phyloP scores from a whole-genome alignment of 2,113 vertebrate genomes.

The Nothocercus nigrocapillus region DNA sequence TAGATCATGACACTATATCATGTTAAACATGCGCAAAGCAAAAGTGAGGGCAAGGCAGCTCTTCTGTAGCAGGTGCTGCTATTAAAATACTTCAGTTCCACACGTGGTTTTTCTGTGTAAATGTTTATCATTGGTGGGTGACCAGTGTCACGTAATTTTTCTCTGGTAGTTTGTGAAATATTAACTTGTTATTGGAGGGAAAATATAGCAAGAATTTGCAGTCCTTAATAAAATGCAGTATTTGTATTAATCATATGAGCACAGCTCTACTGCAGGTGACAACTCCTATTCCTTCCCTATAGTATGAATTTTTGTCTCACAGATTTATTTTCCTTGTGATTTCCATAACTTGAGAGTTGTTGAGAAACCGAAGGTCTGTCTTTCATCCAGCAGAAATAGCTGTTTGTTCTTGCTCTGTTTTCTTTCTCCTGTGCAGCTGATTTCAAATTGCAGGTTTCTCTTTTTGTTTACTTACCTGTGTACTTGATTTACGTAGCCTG shows the following conservation, averaged over 20 bases:
- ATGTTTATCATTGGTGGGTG: background rate
- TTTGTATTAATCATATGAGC: background rate
- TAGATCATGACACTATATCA: background rate
- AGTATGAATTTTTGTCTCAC: background rate
- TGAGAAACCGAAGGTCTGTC: background rate
- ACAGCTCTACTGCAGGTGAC: no score
- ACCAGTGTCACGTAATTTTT: background rate
- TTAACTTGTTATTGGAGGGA: constrained; percentile 5
- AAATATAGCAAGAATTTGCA: background rate
- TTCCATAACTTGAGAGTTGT: background rate
- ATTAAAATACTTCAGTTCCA: background rate
- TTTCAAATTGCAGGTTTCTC: background rate
- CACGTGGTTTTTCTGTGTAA: background rate
- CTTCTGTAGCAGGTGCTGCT: background rate
- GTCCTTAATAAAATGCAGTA: background rate
- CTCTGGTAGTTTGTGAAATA: constrained; percentile 23
- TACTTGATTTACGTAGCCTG: background rate
- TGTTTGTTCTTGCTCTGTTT: background rate
- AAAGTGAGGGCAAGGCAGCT: background rate
- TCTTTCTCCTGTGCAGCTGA: background rate
- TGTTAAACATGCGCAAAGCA: background rate
- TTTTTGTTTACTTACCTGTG: background rate
- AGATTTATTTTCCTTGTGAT: background rate
- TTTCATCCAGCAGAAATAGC: background rate
- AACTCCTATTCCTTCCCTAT: background rate